These are phyloP conservation scores for Drosophila micromelanica DNA, from an alignment of 1,140 invertebrate species.

Conservation along the genomic window DNA sequence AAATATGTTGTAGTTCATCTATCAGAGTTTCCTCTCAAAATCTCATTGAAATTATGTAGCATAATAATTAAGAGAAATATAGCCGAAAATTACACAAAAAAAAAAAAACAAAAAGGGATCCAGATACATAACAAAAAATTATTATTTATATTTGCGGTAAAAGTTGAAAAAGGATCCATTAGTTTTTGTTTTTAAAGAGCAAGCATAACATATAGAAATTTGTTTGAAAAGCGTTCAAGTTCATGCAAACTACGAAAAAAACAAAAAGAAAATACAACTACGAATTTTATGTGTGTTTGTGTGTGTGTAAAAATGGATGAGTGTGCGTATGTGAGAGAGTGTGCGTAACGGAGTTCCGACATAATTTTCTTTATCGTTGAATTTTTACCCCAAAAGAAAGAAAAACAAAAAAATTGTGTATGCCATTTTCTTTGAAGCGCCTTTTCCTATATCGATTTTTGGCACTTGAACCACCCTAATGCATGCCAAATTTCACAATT, in stretches of 20 bases:
- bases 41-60: constrained; percentile 26
- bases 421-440: no score
- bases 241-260: constrained; percentile 41
- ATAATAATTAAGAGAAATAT: constrained; percentile 20
- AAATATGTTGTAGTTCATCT: constrained; percentile 82
- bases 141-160: constrained; percentile 14
- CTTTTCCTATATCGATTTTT: constrained; percentile 5
- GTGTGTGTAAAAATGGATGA: constrained; percentile 1
- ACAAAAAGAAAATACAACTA: constrained; percentile 8
- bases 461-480: constrained; percentile 5
- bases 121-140: background rate
- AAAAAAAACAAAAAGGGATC: constrained; percentile 12
- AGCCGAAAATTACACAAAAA: background rate
- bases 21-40: constrained; percentile 35
- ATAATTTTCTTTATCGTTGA: constrained; percentile 6
- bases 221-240: constrained; percentile 27
- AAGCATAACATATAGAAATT: constrained; percentile 30
- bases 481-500: constrained; percentile 5
- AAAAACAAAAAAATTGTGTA: no score
- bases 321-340: background rate
- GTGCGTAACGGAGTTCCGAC: constrained; percentile 3
- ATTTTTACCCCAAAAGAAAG: constrained; percentile 4
- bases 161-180: constrained; percentile 5
- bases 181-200: constrained; percentile 18
- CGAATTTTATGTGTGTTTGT: constrained; percentile 4